Evolutionary conservation across 2,888 invertebrate species (phyloP).

Genomic region (Tetrapedia diversipes): DNA sequence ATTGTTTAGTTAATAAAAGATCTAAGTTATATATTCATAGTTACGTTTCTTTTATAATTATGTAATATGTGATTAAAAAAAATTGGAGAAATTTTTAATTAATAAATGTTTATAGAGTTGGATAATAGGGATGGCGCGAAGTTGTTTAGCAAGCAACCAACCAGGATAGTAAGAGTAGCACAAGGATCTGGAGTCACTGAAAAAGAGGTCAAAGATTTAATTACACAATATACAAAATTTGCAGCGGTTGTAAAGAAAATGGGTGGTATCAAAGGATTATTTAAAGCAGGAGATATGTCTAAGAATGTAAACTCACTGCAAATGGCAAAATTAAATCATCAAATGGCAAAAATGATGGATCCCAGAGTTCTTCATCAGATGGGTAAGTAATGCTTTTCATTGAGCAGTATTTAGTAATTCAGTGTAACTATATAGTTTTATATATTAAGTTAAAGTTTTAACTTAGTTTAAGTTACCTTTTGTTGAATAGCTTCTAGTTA

Average conservation of each 20-base stretch:
- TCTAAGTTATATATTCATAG: neutral
- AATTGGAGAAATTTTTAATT: neutral
- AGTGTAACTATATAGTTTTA: neutral
- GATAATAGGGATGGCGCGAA: conserved; percentile 98
- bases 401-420: neutral
- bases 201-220: conserved; percentile 97
- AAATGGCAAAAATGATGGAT: conserved; percentile 99
- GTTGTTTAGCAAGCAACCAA: conserved; percentile 95
- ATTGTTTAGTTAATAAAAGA: neutral
- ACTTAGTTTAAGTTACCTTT: no score
- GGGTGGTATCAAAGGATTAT: conserved; percentile 99
- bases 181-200: conserved; percentile 97
- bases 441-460: no score
- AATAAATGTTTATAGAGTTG: conserved; percentile 86
- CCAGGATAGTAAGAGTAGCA: conserved; percentile 92
- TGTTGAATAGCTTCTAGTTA: no score
- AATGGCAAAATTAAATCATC: conserved; percentile 99
- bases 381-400: conserved; percentile 83
- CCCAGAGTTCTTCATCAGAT: conserved; percentile 98
- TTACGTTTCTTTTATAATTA: neutral
- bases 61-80: neutral
- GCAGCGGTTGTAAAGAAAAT: conserved; percentile 99
- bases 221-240: conserved; percentile 99
- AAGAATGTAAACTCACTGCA: conserved; percentile 99
- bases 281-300: conserved; percentile 99